Conservation (phyloP, 2,797 vertebrate species). For the Peromyscus melanophrys region DNA sequence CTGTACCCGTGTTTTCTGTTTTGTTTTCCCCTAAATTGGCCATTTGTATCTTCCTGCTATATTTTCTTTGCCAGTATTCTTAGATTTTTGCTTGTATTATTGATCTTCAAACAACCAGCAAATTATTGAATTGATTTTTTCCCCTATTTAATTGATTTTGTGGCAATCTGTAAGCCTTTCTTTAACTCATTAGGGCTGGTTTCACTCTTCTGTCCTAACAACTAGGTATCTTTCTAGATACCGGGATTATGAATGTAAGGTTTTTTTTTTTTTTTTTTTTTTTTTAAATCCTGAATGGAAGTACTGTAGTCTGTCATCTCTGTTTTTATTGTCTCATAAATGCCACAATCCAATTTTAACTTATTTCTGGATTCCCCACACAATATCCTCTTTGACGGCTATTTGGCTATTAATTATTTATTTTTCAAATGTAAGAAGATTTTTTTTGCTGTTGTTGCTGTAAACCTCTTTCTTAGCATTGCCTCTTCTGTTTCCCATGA, state of each 20-base stretch:
- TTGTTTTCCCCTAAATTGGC: background rate
- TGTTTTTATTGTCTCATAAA: background rate
- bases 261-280: background rate
- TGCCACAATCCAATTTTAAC: background rate
- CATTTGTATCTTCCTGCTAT: background rate
- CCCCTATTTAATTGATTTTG: background rate
- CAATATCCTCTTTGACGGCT: background rate
- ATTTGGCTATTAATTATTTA: background rate
- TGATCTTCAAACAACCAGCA: background rate
- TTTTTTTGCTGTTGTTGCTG: background rate
- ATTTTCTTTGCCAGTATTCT: background rate
- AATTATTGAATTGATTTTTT: background rate
- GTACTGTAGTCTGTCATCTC: background rate
- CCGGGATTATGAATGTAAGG: background rate
- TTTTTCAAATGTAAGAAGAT: background rate
- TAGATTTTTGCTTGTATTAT: background rate
- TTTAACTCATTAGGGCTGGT: background rate
- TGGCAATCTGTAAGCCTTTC: background rate
- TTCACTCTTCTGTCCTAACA: background rate
- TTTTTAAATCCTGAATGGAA: background rate
- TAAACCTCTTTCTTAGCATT: background rate
- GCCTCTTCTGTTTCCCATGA: background rate
- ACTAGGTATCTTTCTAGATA: background rate
- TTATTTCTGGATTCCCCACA: background rate
- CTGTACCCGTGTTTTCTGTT: background rate